Evolutionary conservation across 2,797 vertebrate genomes (phyloP), one percentile per base, ranked within the genome.

Genomic region (Tokudaia tokunoshimensis): DNA sequence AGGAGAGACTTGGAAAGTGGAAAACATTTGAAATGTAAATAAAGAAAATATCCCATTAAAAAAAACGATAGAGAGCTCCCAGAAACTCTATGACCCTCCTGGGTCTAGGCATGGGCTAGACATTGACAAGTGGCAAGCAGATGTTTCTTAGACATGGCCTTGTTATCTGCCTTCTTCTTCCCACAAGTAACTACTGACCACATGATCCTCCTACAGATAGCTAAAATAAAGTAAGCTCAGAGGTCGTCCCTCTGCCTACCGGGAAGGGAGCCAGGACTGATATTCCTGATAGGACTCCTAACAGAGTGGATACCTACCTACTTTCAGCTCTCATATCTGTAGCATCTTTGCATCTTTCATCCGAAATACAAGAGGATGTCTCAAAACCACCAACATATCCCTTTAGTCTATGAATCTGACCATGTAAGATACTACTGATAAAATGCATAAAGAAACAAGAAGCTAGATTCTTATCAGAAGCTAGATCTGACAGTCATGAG

Each of bases 401-500:
- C 55, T 79, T 34, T 10, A 2, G 15, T 52, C 44, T 79, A 59
- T 70, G 47, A 70, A 70, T 15, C 15, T 47, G 78, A 29, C n/a
- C 70, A 1, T 3, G 37, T 1, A 3, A 4, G 2, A 50, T 29
- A 9, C 15, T 0, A 22, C 19, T 84, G 89, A 94, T 47, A 89
- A 94, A 97, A 76, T 84, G 44, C 9, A 47, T 55, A 80, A 94
- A 79, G 65, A 94, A 29, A 19, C 41, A 44, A 29, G 20, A 41
- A 44, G 15, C 88, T 92, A 55, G 94, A 70, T 61, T 92, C 41
- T 41, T 41, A 41, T 41, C 41, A 41, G 41, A 41, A 41, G 41
- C 41, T 41, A 41, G 41, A 41, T 97, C 87, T 96, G 96, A 95
- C 90, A 92, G 65, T 31, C 1, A 17, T 15, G 92, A 92, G 24